Evolutionary conservation across 2,888 invertebrate species (phyloP).

Genomic region (Lycaena phlaeas): DNA sequence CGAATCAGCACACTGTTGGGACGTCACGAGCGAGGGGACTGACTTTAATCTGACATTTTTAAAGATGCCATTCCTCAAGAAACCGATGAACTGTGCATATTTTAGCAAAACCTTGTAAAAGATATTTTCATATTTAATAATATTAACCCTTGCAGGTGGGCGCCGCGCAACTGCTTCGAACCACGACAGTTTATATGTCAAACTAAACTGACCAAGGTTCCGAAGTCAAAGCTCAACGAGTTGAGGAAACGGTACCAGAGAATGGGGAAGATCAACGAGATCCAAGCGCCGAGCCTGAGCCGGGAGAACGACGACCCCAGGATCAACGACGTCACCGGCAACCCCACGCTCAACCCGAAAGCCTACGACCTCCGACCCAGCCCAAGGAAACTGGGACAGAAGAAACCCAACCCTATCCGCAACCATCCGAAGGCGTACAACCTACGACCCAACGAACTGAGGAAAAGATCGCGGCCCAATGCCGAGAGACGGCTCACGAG

Average conservation of each 20-base stretch:
- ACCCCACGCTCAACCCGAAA: constrained; percentile 44
- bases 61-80: too few relatives aligned
- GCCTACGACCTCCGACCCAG: constrained; percentile 47
- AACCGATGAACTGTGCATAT: too few relatives aligned
- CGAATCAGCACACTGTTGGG: too few relatives aligned
- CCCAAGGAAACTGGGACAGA: constrained; percentile 26
- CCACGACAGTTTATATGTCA: constrained; percentile 81
- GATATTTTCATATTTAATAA: too few relatives aligned
- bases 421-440: constrained; percentile 27
- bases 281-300: constrained; percentile 56
- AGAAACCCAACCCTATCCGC: constrained; percentile 25
- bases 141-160: constrained; percentile 78
- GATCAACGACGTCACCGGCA: constrained; percentile 46
- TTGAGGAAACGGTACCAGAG: constrained; percentile 58
- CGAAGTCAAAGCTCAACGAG: constrained; percentile 59
- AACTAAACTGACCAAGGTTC: constrained; percentile 68
- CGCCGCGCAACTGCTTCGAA: constrained; percentile 75
- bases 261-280: constrained; percentile 70
- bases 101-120: too few relatives aligned
- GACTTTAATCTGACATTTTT: too few relatives aligned
- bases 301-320: constrained; percentile 45
- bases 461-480: constrained; percentile 37
- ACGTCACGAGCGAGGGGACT: too few relatives aligned
- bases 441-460: constrained; percentile 40
- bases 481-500: constrained; percentile 42